phyloP scores from a whole-genome alignment of 2,797 vertebrate species.

The Ambastaia sidthimunki region DNA sequence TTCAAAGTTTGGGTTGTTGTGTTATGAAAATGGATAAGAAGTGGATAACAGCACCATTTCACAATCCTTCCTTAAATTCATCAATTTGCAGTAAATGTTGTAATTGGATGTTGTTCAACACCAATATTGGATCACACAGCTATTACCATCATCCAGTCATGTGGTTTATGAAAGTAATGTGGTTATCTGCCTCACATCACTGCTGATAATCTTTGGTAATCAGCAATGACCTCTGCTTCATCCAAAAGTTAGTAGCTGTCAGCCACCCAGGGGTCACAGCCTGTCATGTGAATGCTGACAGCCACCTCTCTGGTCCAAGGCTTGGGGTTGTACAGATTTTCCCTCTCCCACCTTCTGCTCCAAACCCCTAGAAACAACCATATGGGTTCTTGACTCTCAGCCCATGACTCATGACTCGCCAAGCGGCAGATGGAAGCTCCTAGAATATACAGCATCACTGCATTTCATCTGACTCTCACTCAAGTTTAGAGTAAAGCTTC shows the following conservation, averaged over 20 bases:
- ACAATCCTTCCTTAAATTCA: no score
- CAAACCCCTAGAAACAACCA: slow-evolving; percentile 35
- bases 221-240: background rate
- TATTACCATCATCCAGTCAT: no score
- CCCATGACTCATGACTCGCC: slow-evolving; percentile 25
- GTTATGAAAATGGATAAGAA: no score
- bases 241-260: slow-evolving; percentile 18
- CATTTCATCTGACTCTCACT: no score
- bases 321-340: slow-evolving; percentile 18
- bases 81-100: no score
- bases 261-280: slow-evolving; percentile 21
- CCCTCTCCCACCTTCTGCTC: slow-evolving; percentile 15
- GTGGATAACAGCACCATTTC: no score
- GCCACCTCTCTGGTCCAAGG: background rate
- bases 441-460: slow-evolving; percentile 18
- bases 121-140: background rate
- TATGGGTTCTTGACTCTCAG: slow-evolving; percentile 26
- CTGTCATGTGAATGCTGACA: background rate
- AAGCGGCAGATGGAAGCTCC: slow-evolving; percentile 25
- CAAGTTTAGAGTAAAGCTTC: no score
- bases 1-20: no score
- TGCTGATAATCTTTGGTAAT: background rate
- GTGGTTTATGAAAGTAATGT: background rate
- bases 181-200: background rate
- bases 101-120: background rate